Evolutionary conservation across 2,113 vertebrate genomes (phyloP), one percentile per base, ranked within the genome.

Genomic region (Craseonycteris thonglongyai): DNA sequence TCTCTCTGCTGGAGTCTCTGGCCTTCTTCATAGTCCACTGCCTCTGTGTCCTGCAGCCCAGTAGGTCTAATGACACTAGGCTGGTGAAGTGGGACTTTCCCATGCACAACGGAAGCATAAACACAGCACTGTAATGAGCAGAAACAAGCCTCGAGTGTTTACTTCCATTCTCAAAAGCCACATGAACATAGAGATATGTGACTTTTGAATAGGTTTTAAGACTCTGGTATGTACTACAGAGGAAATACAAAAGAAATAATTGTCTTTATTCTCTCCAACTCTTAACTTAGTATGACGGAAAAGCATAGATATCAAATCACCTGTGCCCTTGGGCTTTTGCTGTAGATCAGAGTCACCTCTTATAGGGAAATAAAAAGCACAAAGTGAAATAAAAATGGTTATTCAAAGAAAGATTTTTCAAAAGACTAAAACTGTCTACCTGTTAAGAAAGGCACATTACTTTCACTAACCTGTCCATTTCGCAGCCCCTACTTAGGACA

Each of bases 371-470:
- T 61, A 47, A 68, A 68, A 81, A 95, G 78, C 58, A 81, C 16
- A 91, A 71, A 63, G 24, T 51, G 72, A 83, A 84, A 87, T 94
- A 85, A 33, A 93, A 92, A 85, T 54, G 30, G 26, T 47, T 58
- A 79, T 86, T 82, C 49, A 85, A 83, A 84, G 74, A 85, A 65
- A 87, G 56, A 19, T 45, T 90, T 93, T 95, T 87, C 82, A 69
- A 84, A 94, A 89, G 63, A 47, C 33, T 42, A 35, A 54, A 87
- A 58, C 10, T 28, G 40, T 71, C 49, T 59, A 38, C 75, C 72
- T 75, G 45, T 40, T 69, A 69, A 83, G 75, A 76, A 96, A 91
- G 82, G 47, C 15, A 5, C 15, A 69, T 58, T 21, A 4, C 28
- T 5, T 71, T 90, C 18, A 24, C 68, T 33, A 65, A 45, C 59